Percentiles rank a stretch among this genome's conserved stretches.
These are phyloP conservation scores for Danio jaintianensis DNA, from an alignment of 2,797 vertebrate species.

Conservation along the genomic window DNA sequence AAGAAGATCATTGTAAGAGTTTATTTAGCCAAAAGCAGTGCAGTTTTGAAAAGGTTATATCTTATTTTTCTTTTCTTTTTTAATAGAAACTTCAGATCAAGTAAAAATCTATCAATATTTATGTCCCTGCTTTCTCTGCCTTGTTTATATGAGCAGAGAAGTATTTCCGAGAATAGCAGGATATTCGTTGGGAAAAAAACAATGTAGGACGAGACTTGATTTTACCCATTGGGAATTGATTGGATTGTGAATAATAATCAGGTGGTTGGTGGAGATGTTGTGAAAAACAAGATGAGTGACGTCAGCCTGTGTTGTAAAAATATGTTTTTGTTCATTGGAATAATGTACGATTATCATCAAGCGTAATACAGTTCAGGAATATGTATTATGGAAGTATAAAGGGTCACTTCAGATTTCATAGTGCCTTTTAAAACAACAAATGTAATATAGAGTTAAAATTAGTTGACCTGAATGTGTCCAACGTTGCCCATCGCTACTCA, in stretches of 20 bases:
- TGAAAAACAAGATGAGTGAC: not conserved
- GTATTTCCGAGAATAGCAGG: not conserved
- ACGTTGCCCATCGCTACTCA: not conserved
- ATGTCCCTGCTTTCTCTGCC: not conserved
- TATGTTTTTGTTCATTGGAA: not conserved
- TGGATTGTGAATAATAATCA: not conserved
- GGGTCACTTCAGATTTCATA: not conserved
- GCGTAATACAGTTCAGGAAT: not conserved
- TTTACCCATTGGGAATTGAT: not conserved
- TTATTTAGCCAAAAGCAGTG: too few relatives aligned
- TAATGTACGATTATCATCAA: not conserved
- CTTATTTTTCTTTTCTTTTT: not conserved
- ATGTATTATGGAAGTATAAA: not conserved
- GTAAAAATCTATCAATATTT: not conserved
- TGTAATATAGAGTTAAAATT: not conserved
- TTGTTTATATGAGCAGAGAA: not conserved
- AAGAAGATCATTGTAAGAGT: too few relatives aligned
- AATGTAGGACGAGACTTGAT: not conserved
- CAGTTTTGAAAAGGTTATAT: not conserved
- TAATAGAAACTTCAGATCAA: not conserved
- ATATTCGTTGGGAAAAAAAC: conserved; percentile 14
- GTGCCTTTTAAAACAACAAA: not conserved
- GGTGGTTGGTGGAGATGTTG: not conserved
- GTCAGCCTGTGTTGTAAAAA: not conserved
- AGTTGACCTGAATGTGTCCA: too few relatives aligned